Base-by-base conservation (phyloP, 2,113 vertebrate species). In the Tenebrosternarchus preto region DNA sequence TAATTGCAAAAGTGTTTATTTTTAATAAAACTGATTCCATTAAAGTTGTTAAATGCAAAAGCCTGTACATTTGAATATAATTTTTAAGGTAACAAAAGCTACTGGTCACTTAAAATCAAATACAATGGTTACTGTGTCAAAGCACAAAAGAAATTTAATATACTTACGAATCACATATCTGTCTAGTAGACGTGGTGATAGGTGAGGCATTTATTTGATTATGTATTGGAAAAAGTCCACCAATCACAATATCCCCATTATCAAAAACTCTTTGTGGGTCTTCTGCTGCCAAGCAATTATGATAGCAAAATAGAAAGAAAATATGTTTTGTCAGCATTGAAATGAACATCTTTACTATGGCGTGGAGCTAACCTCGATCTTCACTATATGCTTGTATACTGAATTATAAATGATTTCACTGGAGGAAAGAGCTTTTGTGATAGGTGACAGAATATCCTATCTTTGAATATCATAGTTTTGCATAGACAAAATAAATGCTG, bases 171-270 rank as follows among this genome's bases (percentile, higher is more conserved):
- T 59, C 55, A 73, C 55, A 73, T 53, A 20, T 56, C 24, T 12
- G 0, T 56, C 25, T 20, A 33, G 25, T 4, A 33, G 70, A 17
- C 20, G 0, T 19, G 63, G 0, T 19, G 63, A 33, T 20, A 17
- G 27, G 15, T 12, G 43, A 33, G 63, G 31, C 24, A 11, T 74
- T 77, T 1, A 69, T 73, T 60, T 60, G 0, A 4, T 0, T 19
- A 33, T 90, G 87, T 73, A 91, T 1, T 1, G 85, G 84, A 33
- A 92, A 88, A 83, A 92, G 83, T 76, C 88, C 91, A 74, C 88
- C 90, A 72, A 91, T 90, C 20, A 90, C 80, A 73, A 92, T 50
- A 46, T 92, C 83, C 2, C 89, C 90, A 19, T 76, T 29, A 59
- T 46, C 77, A 43, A 63, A 76, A 2, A 24, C 66, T 20, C 43